These are phyloP conservation scores for Arenaria interpres DNA, from an alignment of 2,113 vertebrate species.

Conservation along the genomic window DNA sequence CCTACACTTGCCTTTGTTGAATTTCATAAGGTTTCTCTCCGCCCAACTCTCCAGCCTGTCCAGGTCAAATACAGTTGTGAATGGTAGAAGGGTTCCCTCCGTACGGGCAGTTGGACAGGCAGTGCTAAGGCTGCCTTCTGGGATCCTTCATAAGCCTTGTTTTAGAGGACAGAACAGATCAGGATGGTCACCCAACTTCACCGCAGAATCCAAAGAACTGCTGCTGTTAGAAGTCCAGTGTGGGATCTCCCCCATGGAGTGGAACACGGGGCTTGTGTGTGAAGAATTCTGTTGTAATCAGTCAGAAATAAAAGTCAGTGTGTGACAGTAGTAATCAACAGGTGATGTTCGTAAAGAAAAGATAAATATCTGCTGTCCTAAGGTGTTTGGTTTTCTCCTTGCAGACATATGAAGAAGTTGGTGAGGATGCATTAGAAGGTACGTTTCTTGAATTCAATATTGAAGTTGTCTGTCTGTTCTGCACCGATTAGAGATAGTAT, in stretches of 20 bases:
- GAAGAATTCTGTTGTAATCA: neutral
- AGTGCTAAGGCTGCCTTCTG: neutral
- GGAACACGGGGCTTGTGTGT: neutral
- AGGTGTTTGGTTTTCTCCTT: conserved; percentile 25
- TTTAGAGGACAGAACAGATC: neutral
- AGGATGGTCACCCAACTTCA: neutral
- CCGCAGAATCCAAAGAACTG: neutral
- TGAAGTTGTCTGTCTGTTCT: neutral
- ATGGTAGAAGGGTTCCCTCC: neutral
- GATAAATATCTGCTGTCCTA: neutral
- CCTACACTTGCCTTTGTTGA: no score
- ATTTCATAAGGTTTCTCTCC: no score
- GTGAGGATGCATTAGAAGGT: conserved; percentile 91
- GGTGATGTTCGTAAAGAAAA: neutral
- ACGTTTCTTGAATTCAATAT: neutral
- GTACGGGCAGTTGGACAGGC: no score
- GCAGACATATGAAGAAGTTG: conserved; percentile 83
- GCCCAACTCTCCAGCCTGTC: no score
- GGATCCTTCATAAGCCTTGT: neutral
- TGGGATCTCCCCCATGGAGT: neutral
- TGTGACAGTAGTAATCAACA: neutral
- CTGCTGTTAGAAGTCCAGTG: neutral
- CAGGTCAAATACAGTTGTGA: neutral
- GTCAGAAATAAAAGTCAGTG: neutral
- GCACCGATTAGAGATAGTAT: neutral